phyloP scores from a whole-genome alignment of 2,888 invertebrate genomes.

The Apamea epomidion region DNA sequence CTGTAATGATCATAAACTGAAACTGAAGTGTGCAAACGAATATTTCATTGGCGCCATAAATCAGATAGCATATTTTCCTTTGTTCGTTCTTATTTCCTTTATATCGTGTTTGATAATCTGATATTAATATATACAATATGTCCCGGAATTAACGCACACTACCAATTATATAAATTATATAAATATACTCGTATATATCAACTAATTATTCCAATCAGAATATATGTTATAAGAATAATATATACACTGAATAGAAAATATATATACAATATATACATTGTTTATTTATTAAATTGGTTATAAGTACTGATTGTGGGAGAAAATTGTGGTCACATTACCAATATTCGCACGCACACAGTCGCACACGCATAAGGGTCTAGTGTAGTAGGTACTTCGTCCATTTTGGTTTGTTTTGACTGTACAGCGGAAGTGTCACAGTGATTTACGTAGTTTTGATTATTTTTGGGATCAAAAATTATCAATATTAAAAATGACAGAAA shows the following conservation, averaged over 20 bases:
- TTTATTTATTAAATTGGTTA: no score
- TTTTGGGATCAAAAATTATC: background rate
- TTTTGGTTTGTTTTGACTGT: background rate
- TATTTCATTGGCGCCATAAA: slow-evolving; percentile 55
- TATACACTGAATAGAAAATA: no score
- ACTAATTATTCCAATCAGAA: no score
- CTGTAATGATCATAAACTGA: slow-evolving; percentile 47
- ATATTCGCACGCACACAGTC: background rate
- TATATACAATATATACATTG: no score
- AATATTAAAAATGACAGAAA: background rate
- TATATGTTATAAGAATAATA: no score
- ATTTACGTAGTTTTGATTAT: background rate
- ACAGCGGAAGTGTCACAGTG: background rate
- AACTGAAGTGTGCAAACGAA: slow-evolving; percentile 42
- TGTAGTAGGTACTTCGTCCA: background rate
- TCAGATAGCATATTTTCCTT: slow-evolving; percentile 47
- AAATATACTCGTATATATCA: no score
- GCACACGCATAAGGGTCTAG: background rate
- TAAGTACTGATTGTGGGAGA: no score
- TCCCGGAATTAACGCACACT: background rate
- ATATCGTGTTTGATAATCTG: slow-evolving; percentile 3
- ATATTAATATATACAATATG: background rate
- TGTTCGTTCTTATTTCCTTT: slow-evolving; percentile 33
- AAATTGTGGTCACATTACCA: no score
- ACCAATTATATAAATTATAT: background rate